Evolutionary conservation across 2,113 vertebrate genomes (phyloP), one percentile per base, ranked within the genome.

Genomic region (Choloepus hoffmanni): DNA sequence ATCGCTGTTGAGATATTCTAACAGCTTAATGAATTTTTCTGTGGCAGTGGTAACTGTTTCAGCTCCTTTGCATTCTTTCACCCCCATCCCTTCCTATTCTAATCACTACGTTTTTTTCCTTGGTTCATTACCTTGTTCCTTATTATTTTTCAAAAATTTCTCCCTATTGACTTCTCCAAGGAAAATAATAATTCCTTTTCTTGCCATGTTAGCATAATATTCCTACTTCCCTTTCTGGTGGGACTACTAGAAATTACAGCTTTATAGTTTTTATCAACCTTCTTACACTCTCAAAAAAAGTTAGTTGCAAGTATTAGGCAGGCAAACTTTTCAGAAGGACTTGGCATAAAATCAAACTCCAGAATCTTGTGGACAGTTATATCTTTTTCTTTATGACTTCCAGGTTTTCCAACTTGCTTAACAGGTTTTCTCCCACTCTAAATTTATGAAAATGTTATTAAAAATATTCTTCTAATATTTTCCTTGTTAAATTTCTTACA

Each of bases 71-170:
- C 26, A 48, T 77, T 93, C 23, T 77, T 50, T 83, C 40, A 40
- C 7, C 15, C 14, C 48, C 9, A 23, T 90, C 92, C 16, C 89
- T 40, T 53, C n/a, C 23, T 90, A 3, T 85, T 30, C 50, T 40
- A 6, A 89, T 72, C 30, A 86, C 26, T 1, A 19, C 28, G 4
- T 36, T 77, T 85, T 50, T 79, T 15, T 7, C 45, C n/a, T 95
- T 62, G 18, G 12, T 81, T 95, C 30, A 58, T 89, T 53, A 40
- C 10, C 28, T 92, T 85, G 60, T 63, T 28, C 7, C 14, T 9
- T 86, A 26, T 55, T 89, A 83, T 2, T 79, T 97, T 82, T 62
- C 53, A 89, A 82, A 95, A 77, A 24, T 73, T 43, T 21, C n/a
- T 91, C 76, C 28, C 68, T 76, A 3, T 79, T 70, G 81, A 74